Evolutionary conservation across 2,888 invertebrate species (phyloP).

Genomic region (Pristionchus entomophagus): DNA sequence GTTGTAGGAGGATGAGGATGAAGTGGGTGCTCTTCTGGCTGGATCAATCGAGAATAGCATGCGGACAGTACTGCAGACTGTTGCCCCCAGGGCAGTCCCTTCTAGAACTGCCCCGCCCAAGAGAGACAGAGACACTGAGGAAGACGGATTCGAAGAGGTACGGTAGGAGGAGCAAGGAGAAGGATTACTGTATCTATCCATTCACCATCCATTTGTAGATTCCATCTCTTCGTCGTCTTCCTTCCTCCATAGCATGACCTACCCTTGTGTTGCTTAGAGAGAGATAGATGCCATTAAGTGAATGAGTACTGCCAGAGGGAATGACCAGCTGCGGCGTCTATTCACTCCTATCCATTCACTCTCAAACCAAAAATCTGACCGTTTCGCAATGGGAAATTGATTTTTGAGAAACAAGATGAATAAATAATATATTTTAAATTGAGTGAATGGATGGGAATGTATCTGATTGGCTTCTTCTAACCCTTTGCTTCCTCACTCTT

Average conservation of each 20-base stretch:
- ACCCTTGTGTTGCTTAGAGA: conserved; percentile 15
- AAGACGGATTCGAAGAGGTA: conserved; percentile 71
- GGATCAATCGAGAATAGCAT: conserved; percentile 71
- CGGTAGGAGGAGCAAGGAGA: neutral
- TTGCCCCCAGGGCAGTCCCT: conserved; percentile 59
- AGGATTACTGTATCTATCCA: neutral
- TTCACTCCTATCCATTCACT: neutral
- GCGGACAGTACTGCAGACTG: conserved; percentile 71
- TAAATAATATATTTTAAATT: neutral
- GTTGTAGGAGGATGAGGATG: conserved; percentile 58
- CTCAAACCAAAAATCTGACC: neutral
- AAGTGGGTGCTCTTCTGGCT: conserved; percentile 67
- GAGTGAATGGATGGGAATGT: neutral
- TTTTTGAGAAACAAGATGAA: neutral
- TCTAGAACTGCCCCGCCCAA: neutral
- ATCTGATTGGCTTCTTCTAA: neutral
- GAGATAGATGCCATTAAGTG: neutral
- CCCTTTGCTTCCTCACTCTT: neutral
- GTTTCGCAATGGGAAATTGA: neutral
- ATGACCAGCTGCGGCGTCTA: neutral
- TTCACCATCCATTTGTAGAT: neutral
- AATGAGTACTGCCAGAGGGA: neutral
- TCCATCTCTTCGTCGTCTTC: conserved; percentile 13
- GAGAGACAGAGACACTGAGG: conserved; percentile 49
- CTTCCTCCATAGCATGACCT: neutral